These are phyloP conservation scores for Athalia circularis DNA, from an alignment of 2,888 invertebrate species.

Conservation along the genomic window DNA sequence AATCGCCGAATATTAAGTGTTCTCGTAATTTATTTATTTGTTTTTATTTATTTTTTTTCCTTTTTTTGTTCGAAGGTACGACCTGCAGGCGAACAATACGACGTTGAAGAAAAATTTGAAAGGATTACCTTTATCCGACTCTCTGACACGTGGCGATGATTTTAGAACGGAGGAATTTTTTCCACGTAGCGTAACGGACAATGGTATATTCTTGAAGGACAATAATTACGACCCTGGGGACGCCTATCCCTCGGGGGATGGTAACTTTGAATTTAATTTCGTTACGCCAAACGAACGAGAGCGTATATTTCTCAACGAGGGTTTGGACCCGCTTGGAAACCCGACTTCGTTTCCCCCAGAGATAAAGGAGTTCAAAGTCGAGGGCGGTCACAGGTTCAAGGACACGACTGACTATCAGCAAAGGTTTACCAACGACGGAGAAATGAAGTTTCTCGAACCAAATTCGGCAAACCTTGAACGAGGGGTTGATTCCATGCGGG, in stretches of 20 bases:
- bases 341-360: slow-evolving; percentile 65
- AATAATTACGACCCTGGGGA: slow-evolving; percentile 61
- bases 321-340: slow-evolving; percentile 52
- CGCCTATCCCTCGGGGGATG: slow-evolving; percentile 57
- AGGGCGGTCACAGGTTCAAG: slow-evolving; percentile 46
- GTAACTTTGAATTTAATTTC: slow-evolving; percentile 36
- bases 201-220: slow-evolving; percentile 59
- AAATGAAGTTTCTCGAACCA: background rate
- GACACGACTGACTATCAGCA: background rate
- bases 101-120: background rate
- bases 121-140: background rate
- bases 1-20: no score
- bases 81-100: slow-evolving; percentile 54
- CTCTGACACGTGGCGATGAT: slow-evolving; percentile 57
- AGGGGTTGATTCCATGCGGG: slow-evolving; percentile 28
- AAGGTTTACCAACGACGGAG: background rate
- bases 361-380: slow-evolving; percentile 61
- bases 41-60: background rate
- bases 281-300: slow-evolving; percentile 56
- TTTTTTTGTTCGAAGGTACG: slow-evolving; percentile 59
- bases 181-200: slow-evolving; percentile 66
- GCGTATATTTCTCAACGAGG: slow-evolving; percentile 51
- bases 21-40: background rate
- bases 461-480: background rate
- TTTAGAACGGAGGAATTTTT: slow-evolving; percentile 67